phyloP scores from a whole-genome alignment of 2,797 vertebrate species.

The Chelonia mydas region DNA sequence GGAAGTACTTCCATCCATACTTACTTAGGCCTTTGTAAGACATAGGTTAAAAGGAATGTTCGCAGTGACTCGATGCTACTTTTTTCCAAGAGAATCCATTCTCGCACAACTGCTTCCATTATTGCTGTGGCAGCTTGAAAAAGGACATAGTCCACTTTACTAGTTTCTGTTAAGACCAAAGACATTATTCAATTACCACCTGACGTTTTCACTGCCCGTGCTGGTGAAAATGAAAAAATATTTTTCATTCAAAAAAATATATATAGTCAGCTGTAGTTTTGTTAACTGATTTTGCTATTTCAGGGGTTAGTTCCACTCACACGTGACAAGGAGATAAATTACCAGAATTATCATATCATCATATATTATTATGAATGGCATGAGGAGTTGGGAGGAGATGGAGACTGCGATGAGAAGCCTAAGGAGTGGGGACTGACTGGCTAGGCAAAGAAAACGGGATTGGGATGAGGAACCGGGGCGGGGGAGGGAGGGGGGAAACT shows the following conservation, averaged over 20 bases:
- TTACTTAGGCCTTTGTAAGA: slow-evolving; percentile 98
- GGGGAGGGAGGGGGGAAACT: not conserved
- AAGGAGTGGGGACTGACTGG: not conserved
- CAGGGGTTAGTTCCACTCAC: slow-evolving; percentile 76
- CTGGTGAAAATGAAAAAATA: slow-evolving; percentile 46
- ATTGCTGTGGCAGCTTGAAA: slow-evolving; percentile 98
- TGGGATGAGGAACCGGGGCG: not conserved
- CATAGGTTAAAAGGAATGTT: slow-evolving; percentile 97
- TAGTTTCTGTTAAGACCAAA: slow-evolving; percentile 89
- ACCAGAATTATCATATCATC: slow-evolving; percentile 61
- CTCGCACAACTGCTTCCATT: slow-evolving; percentile 98
- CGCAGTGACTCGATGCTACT: slow-evolving; percentile 95
- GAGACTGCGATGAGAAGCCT: not conserved
- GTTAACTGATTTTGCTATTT: slow-evolving; percentile 70
- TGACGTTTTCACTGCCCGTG: not conserved
- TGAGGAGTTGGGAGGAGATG: not conserved
- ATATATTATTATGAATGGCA: not conserved
- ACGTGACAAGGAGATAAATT: slow-evolving; percentile 60
- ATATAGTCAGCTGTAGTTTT: slow-evolving; percentile 69
- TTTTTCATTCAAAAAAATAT: slow-evolving; percentile 63
- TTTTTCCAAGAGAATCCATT: slow-evolving; percentile 98
- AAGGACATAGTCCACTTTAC: slow-evolving; percentile 99
- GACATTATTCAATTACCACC: slow-evolving; percentile 12
- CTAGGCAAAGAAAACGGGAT: not conserved
- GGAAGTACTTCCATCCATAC: slow-evolving; percentile 55